A percentile compares a stretch with the other conserved stretches of the same genome.
These are phyloP conservation scores for Drosophila ogumai DNA, from an alignment of 1,140 invertebrate genomes.

Conservation along the genomic window DNA sequence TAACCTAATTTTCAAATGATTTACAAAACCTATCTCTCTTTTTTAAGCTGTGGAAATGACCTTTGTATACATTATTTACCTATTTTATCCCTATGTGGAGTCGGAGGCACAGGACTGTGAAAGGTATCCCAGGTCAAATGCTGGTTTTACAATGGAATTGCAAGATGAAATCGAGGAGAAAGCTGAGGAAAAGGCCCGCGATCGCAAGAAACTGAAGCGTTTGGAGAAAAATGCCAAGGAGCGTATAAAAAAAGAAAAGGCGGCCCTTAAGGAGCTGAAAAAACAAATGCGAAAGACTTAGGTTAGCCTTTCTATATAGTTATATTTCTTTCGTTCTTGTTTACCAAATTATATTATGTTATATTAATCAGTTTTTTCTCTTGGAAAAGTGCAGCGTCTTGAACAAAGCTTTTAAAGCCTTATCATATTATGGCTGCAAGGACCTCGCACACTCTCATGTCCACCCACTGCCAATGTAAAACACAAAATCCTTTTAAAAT, in stretches of 20 bases:
- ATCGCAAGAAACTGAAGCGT: conserved; percentile 30
- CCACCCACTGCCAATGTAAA: conserved; percentile 39
- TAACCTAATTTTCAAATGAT: no score
- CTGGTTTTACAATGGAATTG: not conserved
- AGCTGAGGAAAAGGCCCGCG: not conserved
- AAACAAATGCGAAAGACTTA: conserved; percentile 23
- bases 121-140: not conserved
- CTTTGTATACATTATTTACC: conserved; percentile 66
- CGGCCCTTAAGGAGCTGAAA: conserved; percentile 13
- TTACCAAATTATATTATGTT: not conserved
- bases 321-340: not conserved
- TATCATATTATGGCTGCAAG: conserved; percentile 44
- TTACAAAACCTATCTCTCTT: accelerated
- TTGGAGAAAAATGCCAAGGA: conserved; percentile 23
- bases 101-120: not conserved
- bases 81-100: conserved; percentile 53
- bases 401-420: conserved; percentile 50
- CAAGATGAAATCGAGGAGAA: conserved; percentile 11
- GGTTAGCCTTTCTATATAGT: not conserved
- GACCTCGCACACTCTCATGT: conserved; percentile 7
- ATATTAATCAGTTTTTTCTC: not conserved
- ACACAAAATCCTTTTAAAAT: conserved; percentile 79
- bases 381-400: conserved; percentile 26
- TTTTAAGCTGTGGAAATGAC: conserved; percentile 72
- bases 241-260: conserved; percentile 31